Evolutionary conservation across 64 coral and sea anemone genomes (phyloP).

Genomic region (Hydrozoanthus tunicans): DNA sequence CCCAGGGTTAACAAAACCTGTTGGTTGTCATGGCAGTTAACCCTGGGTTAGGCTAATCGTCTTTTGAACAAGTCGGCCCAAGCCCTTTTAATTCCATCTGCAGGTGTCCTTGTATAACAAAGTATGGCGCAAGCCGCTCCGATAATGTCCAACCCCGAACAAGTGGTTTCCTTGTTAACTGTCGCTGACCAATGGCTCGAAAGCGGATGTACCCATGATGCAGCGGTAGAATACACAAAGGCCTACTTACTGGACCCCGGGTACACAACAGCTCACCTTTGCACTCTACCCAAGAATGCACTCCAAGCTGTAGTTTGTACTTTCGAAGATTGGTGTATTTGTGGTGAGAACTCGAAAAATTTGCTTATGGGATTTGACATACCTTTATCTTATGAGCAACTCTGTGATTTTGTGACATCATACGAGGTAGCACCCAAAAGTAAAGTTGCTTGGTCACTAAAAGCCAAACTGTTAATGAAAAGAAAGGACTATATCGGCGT

Average conservation of each 20-base stretch:
- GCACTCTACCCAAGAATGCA: constrained; percentile 44
- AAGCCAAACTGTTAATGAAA: constrained; percentile 60
- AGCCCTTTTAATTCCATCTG: too few species aligned
- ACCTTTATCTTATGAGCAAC: constrained; percentile 64
- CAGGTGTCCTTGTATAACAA: neutral
- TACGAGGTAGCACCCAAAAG: constrained; percentile 57
- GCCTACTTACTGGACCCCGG: constrained; percentile 62
- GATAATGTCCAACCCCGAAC: constrained; percentile 23
- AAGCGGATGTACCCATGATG: constrained; percentile 58
- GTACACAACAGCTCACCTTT: constrained; percentile 60
- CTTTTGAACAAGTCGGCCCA: too few species aligned
- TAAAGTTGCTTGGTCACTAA: constrained; percentile 77
- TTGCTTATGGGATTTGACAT: constrained; percentile 57
- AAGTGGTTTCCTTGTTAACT: constrained; percentile 51
- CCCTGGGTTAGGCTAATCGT: too few species aligned
- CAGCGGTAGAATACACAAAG: constrained; percentile 65
- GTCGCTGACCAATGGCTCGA: constrained; percentile 63
- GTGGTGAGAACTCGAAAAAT: constrained; percentile 48
- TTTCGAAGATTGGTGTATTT: constrained; percentile 84
- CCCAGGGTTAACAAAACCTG: too few species aligned
- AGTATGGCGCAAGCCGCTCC: neutral
- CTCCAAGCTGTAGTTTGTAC: constrained; percentile 64
- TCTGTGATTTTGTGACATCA: constrained; percentile 76
- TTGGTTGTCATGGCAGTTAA: too few species aligned
- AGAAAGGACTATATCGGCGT: constrained; percentile 54